Conservation (phyloP, 2,113 vertebrate genomes). For the Trichechus manatus region DNA sequence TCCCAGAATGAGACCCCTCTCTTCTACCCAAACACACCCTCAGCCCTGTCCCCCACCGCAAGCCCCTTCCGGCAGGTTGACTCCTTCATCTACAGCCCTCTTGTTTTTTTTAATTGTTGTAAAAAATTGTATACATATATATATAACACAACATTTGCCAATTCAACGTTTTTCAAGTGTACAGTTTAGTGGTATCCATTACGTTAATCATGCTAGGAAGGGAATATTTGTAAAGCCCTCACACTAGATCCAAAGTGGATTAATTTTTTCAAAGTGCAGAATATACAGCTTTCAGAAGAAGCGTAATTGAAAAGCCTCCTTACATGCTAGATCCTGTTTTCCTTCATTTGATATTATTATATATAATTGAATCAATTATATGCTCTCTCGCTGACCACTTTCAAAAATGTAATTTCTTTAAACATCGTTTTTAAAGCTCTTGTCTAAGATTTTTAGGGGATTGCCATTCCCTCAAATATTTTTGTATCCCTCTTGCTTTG, state of each 20-base stretch:
- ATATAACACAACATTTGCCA: background rate
- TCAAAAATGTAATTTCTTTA: background rate
- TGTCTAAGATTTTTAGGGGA: background rate
- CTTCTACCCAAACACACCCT: background rate
- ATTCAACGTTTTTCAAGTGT: background rate
- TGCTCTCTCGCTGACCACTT: background rate
- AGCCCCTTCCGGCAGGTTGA: background rate
- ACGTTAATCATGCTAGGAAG: background rate
- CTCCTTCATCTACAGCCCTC: background rate
- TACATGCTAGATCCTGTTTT: rapidly evolving
- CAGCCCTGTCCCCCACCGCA: rapidly evolving
- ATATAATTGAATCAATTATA: background rate
- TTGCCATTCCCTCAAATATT: background rate
- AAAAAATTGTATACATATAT: too few species aligned
- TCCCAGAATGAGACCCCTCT: background rate
- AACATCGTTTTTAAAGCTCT: constrained; percentile 7
- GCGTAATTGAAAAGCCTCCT: background rate
- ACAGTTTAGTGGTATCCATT: background rate
- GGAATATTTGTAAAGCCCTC: background rate
- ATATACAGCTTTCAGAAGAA: background rate
- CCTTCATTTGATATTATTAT: background rate
- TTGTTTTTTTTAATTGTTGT: too few species aligned
- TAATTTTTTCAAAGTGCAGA: background rate
- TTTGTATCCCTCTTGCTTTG: background rate
- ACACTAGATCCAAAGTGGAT: background rate